phyloP scores from a whole-genome alignment of 2,797 vertebrate species.

The Percopsis omiscomaycus region DNA sequence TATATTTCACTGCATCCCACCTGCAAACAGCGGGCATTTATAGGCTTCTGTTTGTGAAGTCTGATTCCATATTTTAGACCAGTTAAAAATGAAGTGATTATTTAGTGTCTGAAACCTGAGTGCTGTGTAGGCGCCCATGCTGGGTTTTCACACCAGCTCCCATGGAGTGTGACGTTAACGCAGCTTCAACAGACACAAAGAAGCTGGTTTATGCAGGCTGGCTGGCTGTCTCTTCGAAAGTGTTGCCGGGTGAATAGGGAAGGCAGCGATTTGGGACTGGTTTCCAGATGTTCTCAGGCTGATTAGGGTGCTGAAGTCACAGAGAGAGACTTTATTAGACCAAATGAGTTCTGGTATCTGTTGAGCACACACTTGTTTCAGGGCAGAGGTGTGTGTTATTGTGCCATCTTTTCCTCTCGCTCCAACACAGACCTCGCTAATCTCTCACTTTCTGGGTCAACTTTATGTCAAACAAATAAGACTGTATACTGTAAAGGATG shows the following conservation, averaged over 20 bases:
- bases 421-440: too few species aligned
- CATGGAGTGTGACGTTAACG: slow-evolving; percentile 52
- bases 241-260: slow-evolving; percentile 16
- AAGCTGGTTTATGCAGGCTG: slow-evolving; percentile 26
- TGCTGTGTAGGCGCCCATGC: slow-evolving; percentile 51
- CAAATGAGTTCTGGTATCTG: slow-evolving; percentile 45
- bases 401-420: too few species aligned
- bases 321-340: background rate
- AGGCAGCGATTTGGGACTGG: slow-evolving; percentile 24
- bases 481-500: too few species aligned
- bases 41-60: slow-evolving; percentile 35
- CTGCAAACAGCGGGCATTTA: slow-evolving; percentile 58
- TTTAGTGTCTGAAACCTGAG: slow-evolving; percentile 57
- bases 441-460: too few species aligned
- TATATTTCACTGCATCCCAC: slow-evolving; percentile 26
- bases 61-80: slow-evolving; percentile 51
- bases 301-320: slow-evolving; percentile 31
- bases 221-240: too few species aligned
- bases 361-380: slow-evolving; percentile 30
- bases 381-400: background rate
- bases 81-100: slow-evolving; percentile 53
- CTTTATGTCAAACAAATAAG: too few species aligned
- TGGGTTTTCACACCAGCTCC: slow-evolving; percentile 66
- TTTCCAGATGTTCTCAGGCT: slow-evolving; percentile 16
- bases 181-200: slow-evolving; percentile 30